Percentiles rank a stretch among this genome's conserved stretches.
Conservation (phyloP, 2,797 vertebrate species). For the Sylvilagus floridanus region DNA sequence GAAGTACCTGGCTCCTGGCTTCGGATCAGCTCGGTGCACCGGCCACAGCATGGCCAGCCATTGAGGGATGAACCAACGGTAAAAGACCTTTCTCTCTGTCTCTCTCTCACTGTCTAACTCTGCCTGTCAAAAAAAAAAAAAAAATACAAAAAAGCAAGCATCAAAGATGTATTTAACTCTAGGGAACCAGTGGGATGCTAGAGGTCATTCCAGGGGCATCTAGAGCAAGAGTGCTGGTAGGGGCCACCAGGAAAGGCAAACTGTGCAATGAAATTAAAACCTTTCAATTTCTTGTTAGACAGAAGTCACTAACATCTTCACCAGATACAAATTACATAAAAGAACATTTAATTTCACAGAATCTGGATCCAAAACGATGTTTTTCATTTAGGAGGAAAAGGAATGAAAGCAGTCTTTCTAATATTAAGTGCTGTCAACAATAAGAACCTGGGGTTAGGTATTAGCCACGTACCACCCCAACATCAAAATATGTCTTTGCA, state of each 20-base stretch:
- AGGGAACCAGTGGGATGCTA: not conserved
- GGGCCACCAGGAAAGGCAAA: not conserved
- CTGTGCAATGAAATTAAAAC: not conserved
- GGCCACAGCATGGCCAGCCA: no score
- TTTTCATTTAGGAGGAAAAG: not conserved
- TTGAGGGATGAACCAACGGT: no score
- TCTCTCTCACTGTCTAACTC: no score
- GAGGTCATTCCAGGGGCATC: not conserved
- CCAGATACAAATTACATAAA: not conserved
- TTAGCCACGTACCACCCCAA: not conserved
- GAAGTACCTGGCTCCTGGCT: no score
- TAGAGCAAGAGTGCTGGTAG: not conserved
- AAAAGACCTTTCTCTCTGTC: no score
- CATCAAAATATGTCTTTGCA: not conserved
- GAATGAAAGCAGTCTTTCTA: slow-evolving; percentile 14
- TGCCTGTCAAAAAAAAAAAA: not conserved
- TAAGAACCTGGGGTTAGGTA: not conserved
- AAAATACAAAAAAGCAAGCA: not conserved
- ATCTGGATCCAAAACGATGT: not conserved
- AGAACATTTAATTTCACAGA: not conserved
- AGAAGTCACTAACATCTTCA: not conserved
- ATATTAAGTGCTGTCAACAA: not conserved
- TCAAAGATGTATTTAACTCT: not conserved
- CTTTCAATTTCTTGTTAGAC: not conserved
- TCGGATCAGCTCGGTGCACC: no score